Evolutionary conservation across 2,113 vertebrate genomes (phyloP).

Genomic region (Gallinago paraguaiae): DNA sequence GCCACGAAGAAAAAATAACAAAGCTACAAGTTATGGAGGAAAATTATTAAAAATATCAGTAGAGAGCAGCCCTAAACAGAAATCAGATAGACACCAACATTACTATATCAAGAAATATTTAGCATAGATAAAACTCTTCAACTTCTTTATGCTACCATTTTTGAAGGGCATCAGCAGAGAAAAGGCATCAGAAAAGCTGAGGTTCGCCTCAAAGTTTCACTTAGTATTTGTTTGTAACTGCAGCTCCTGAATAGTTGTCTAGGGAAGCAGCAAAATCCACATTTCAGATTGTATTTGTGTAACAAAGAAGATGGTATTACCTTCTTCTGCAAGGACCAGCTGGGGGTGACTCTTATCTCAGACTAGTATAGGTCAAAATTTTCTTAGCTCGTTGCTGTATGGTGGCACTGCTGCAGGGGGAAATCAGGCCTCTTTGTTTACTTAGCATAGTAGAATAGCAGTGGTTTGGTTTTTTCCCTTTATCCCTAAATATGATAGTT

Average conservation of each 20-base stretch:
- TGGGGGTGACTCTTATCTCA: not conserved
- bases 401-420: fast-evolving
- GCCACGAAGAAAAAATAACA: not conserved
- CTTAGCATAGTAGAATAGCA: not conserved
- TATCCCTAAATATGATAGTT: not conserved
- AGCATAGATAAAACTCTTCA: not conserved
- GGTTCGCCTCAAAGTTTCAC: not conserved
- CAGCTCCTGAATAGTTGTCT: not conserved
- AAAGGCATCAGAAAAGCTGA: not conserved
- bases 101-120: not conserved
- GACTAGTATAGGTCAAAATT: not conserved
- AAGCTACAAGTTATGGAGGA: not conserved
- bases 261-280: not conserved
- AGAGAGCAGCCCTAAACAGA: not conserved
- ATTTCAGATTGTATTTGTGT: not conserved
- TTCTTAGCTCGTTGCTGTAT: not conserved
- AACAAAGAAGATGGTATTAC: not conserved
- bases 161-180: not conserved
- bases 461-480: not conserved
- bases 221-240: not conserved
- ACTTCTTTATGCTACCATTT: not conserved
- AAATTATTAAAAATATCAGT: not conserved
- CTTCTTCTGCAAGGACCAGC: not conserved
- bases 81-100: not conserved
- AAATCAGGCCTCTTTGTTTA: not conserved